Evolutionary conservation across 2,113 vertebrate genomes (phyloP).

Genomic region (Macaca mulatta): DNA sequence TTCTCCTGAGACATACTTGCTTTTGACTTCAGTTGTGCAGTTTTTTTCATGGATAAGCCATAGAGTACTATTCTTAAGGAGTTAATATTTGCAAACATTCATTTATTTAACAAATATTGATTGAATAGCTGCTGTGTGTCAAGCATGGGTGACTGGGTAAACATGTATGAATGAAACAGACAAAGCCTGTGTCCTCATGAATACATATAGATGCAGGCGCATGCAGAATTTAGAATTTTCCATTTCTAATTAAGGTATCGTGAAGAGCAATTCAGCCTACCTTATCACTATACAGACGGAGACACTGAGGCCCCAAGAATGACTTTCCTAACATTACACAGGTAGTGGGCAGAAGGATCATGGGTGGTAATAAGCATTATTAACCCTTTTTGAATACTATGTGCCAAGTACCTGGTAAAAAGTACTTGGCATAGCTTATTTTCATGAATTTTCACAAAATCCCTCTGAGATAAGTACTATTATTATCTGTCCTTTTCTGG

Average conservation of each 20-base stretch:
- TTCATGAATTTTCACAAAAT: background rate
- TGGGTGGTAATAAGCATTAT: background rate
- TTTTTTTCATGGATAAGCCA: background rate
- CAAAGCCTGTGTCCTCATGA: background rate
- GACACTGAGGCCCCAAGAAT: background rate
- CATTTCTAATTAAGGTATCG: background rate
- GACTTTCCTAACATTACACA: background rate
- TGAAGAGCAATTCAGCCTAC: background rate
- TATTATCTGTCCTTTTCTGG: background rate
- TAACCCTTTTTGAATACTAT: background rate
- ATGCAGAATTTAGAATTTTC: background rate
- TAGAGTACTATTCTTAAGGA: background rate
- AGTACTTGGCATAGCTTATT: background rate
- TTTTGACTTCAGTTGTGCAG: background rate
- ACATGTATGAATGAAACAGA: background rate
- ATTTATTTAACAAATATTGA: constrained; percentile 1
- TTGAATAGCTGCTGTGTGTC: background rate
- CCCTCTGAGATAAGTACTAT: background rate
- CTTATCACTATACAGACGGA: background rate
- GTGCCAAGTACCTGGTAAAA: background rate
- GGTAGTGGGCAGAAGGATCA: background rate
- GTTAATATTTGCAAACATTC: background rate
- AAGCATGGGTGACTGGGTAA: background rate
- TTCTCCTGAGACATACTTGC: background rate
- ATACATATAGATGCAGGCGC: background rate